These are phyloP conservation scores for Lepidocolaptes lacrymiger DNA, from an alignment of 2,797 vertebrate species.

Conservation along the genomic window DNA sequence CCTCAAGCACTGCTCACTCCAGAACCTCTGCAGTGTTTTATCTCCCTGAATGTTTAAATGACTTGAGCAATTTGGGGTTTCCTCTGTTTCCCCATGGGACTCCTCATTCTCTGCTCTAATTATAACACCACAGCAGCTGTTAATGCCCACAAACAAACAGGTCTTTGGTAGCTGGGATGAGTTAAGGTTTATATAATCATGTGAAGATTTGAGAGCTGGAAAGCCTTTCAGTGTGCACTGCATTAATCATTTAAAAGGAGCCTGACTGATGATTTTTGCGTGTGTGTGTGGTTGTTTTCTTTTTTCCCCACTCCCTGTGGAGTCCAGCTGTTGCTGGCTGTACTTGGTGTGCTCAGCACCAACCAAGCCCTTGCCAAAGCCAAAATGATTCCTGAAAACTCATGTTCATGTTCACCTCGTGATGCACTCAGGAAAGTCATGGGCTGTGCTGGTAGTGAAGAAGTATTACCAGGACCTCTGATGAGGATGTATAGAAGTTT, in stretches of 20 bases:
- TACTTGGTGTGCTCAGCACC: background rate
- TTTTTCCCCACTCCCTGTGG: background rate
- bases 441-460: background rate
- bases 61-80: constrained; percentile 34
- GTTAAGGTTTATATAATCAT: constrained; percentile 44
- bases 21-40: background rate
- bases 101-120: constrained; percentile 10
- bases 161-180: background rate
- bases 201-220: constrained; percentile 18
- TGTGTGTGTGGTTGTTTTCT: background rate
- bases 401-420: background rate
- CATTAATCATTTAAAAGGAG: constrained; percentile 42
- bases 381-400: background rate
- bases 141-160: constrained; percentile 29
- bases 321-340: background rate
- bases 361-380: background rate
- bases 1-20: background rate
- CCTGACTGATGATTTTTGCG: background rate
- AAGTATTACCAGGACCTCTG: background rate
- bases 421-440: background rate
- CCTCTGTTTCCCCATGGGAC: background rate
- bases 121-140: background rate
- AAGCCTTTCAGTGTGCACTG: background rate
- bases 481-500: background rate
- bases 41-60: constrained; percentile 19